Percentiles rank a stretch among this genome's conserved stretches.
Conservation (phyloP, 2,797 vertebrate species). For the Rhinogobio ventralis region DNA sequence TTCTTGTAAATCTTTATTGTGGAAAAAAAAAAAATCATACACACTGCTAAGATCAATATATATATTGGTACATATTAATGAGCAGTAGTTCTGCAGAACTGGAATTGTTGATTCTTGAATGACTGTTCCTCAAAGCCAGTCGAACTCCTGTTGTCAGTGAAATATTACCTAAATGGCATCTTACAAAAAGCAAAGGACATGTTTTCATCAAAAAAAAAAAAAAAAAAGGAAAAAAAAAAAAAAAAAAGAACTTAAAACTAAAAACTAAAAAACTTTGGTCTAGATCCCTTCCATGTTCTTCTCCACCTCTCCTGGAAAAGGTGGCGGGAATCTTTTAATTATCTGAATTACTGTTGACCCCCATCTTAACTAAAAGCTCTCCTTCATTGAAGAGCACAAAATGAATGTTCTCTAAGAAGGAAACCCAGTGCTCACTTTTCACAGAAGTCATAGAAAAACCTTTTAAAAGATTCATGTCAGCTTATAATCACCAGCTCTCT, state of each 20-base stretch:
- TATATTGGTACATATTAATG: slow-evolving; percentile 76
- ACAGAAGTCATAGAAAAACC: slow-evolving; percentile 73
- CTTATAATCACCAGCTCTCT: slow-evolving; percentile 27
- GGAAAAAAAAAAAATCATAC: slow-evolving; percentile 76
- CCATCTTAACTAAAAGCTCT: slow-evolving; percentile 63
- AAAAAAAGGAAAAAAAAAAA: slow-evolving; percentile 65
- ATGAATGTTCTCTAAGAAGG: slow-evolving; percentile 66
- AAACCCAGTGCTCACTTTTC: slow-evolving; percentile 77
- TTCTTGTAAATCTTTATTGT: slow-evolving; percentile 85
- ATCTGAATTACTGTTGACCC: slow-evolving; percentile 59
- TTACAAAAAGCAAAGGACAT: slow-evolving; percentile 55
- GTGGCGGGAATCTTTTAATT: slow-evolving; percentile 68
- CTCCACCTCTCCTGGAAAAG: slow-evolving; percentile 67
- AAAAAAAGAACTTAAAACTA: slow-evolving; percentile 65
- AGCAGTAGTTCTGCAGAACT: slow-evolving; percentile 81
- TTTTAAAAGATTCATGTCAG: slow-evolving; percentile 48
- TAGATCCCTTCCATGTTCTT: slow-evolving; percentile 77
- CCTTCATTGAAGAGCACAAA: slow-evolving; percentile 71
- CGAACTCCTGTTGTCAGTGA: slow-evolving; percentile 68
- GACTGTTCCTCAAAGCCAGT: slow-evolving; percentile 57
- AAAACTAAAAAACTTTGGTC: slow-evolving; percentile 89
- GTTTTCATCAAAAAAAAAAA: slow-evolving; percentile 56
- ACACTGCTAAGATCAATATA: slow-evolving; percentile 82
- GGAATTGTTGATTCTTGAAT: slow-evolving; percentile 74
- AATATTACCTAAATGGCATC: slow-evolving; percentile 64